Conservation (phyloP, 2,888 invertebrate genomes). For the Drosophila multiciliata region DNA sequence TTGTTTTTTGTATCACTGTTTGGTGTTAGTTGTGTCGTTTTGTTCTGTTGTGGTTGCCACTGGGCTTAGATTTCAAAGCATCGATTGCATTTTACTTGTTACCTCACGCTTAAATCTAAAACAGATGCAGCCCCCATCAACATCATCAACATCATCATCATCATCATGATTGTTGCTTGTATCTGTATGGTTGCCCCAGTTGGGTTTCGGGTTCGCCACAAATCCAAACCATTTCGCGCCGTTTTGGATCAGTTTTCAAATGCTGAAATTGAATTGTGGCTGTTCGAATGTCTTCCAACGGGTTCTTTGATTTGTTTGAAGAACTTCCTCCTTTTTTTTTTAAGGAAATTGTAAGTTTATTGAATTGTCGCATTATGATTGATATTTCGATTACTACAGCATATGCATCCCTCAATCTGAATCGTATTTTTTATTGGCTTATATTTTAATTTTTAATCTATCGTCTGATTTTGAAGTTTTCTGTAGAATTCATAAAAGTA, state of each 20-base stretch:
- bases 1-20: conserved; percentile 6
- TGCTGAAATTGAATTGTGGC: conserved; percentile 68
- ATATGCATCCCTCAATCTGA: conserved; percentile 27
- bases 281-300: conserved; percentile 46
- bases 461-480: background rate
- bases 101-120: background rate
- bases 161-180: conserved; percentile 1
- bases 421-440: background rate
- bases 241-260: conserved; percentile 70
- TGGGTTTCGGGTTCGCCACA: conserved; percentile 37
- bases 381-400: conserved; percentile 61
- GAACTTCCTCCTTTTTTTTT: conserved; percentile 30
- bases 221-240: conserved; percentile 36
- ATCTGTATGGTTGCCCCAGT: conserved; percentile 29
- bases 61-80: conserved; percentile 56
- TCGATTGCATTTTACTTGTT: conserved; percentile 2
- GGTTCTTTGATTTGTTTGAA: conserved; percentile 45
- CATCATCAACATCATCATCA: background rate
- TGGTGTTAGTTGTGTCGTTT: conserved; percentile 20
- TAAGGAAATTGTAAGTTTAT: conserved; percentile 71
- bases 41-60: conserved; percentile 56
- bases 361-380: conserved; percentile 74
- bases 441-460: background rate
- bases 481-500: background rate
- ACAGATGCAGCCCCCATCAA: background rate